phyloP scores from a whole-genome alignment of 35 echinoderm and acorn worm species.

The Anneissia japonica region DNA sequence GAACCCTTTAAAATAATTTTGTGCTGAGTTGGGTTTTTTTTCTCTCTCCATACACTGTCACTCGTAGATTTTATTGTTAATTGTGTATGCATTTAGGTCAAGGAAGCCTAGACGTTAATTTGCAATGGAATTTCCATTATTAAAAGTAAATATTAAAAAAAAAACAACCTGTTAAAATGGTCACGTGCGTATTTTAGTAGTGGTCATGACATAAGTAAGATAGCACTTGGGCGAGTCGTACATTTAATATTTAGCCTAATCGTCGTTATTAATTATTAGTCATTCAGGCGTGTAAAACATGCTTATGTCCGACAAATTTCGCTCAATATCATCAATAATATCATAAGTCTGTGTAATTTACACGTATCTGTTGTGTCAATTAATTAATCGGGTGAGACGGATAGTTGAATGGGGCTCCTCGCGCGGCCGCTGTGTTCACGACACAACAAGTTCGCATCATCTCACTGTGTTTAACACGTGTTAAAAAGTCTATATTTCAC shows the following conservation, averaged over 20 bases:
- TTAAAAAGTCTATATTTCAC: background rate
- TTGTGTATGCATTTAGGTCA: background rate
- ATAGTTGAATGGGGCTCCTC: background rate
- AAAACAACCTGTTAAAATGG: background rate
- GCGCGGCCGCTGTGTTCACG: background rate
- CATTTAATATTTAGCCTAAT: no score
- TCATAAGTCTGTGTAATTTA: background rate
- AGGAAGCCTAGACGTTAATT: background rate
- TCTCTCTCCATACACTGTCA: background rate
- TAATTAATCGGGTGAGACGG: background rate
- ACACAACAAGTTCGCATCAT: background rate
- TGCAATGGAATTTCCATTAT: background rate
- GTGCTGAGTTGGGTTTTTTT: no score
- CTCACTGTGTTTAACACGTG: background rate
- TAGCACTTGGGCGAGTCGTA: no score
- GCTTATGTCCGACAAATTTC: background rate
- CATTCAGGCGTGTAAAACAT: background rate
- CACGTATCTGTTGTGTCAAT: background rate
- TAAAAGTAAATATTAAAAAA: background rate
- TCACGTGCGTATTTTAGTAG: background rate
- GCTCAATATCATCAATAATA: background rate
- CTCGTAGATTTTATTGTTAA: background rate
- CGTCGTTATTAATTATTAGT: background rate
- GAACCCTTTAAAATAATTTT: no score
- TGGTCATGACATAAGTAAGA: no score